Evolutionary conservation across 2,113 vertebrate genomes (phyloP), one percentile per base, ranked within the genome.

Genomic region (Mus musculus): DNA sequence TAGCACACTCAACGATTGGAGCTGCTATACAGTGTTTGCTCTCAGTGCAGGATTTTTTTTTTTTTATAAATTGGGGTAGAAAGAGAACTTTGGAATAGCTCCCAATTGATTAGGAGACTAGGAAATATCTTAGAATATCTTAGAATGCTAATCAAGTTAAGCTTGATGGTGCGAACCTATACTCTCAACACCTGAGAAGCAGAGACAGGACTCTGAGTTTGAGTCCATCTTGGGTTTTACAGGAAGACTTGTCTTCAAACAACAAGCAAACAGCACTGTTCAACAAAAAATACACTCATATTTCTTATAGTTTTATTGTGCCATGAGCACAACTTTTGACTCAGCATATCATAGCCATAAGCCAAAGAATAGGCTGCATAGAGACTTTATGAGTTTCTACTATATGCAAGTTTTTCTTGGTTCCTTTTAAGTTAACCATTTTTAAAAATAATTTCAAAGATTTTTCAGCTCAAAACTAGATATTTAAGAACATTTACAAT

Each of bases 51-150:
- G 30, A 63, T 63, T 54, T 54, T 54, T 54, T 54, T 8, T 7
- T 54, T 59, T 42, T 76, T 91, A 46, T 90, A 88, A 81, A 88
- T 95, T n/a, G 14, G 1, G 36, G 72, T 67, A 30, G 46, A 94
- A 96, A 49, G n/a, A 78, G n/a, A 87, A 61, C 39, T 91, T 96
- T 91, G 63, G 69, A 91, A 52, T 11, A 81, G 76, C 69, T 91
- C 67, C 56, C 20, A 82, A 89, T 94, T 94, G n/a, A 52, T 84
- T 87, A 73, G 46, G 61, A 93, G 20, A 73, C 84, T 36, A 91
- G 24, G 33, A 67, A 81, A 19, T 73, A 36, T 76, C 16, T 90
- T 88, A 78, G 61, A 93, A 49, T 49, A 49, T 49, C 49, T 49
- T 49, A 92, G 88, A 82, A 33, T 24, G 89, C 28, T 77, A 46